Conservation (phyloP, 2,888 invertebrate species). For the Drosophila mettleri region DNA sequence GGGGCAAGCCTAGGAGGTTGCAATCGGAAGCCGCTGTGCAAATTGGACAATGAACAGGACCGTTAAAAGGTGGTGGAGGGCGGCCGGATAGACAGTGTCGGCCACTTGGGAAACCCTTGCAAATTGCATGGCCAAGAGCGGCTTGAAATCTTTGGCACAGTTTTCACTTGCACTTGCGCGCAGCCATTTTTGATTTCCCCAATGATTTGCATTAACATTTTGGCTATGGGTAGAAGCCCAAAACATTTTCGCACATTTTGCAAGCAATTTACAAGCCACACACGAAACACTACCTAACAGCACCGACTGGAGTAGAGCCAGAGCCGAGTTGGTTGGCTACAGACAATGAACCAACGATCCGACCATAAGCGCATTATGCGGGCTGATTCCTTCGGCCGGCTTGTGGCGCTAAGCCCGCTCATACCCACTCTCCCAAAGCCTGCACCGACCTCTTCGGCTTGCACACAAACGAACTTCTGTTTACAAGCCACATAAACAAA, state of each 20-base stretch:
- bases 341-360: slow-evolving; percentile 61
- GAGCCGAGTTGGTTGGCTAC: slow-evolving; percentile 23
- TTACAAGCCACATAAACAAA: slow-evolving; percentile 56
- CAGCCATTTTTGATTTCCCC: slow-evolving; percentile 77
- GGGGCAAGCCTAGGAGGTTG: slow-evolving; percentile 30
- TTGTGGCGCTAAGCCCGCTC: slow-evolving; percentile 3
- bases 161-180: slow-evolving; percentile 74
- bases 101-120: slow-evolving; percentile 81
- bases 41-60: slow-evolving; percentile 71
- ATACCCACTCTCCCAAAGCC: not conserved
- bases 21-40: slow-evolving; percentile 71
- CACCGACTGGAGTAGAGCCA: not conserved
- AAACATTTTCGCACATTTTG: slow-evolving; percentile 31
- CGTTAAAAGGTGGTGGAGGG: not conserved
- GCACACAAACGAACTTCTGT: slow-evolving; percentile 79
- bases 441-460: not conserved
- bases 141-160: slow-evolving; percentile 68
- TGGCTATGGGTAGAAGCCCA: slow-evolving; percentile 35
- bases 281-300: slow-evolving; percentile 14
- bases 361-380: slow-evolving; percentile 75
- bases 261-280: slow-evolving; percentile 67
- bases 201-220: slow-evolving; percentile 79
- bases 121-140: slow-evolving; percentile 72
- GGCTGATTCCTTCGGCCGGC: slow-evolving; percentile 50
- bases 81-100: slow-evolving; percentile 27